Base-by-base conservation (phyloP, 30 jellyfish, hydroid and myxozoan species). In the Aurelia aurita complex sp. Pacific region DNA sequence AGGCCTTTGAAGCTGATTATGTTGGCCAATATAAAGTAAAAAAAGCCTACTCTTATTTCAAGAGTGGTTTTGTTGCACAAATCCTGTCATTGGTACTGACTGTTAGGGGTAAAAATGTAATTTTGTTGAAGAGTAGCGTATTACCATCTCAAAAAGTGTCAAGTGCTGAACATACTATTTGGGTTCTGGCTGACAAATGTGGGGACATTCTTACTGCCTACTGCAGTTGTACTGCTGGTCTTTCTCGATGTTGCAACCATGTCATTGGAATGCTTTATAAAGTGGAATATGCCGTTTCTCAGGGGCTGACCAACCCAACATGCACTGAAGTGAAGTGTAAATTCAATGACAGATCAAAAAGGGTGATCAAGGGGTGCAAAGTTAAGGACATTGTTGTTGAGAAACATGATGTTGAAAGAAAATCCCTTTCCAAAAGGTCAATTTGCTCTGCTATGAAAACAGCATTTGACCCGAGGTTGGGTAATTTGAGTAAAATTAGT, bases 61-160 rank as follows among this genome's bases (percentile, higher is more conserved):
- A 82, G 5, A 89, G 97, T 67, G 91, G 91, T 23, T 82, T 83
- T 69, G 96, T 78, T 19, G 92, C 88, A 10, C 68, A 85, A 51
- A 74, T 85, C 23, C 18, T 67, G 32, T 36, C 53, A 12, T 36
- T 6, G 34, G 74, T 72, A 59, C 80, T 57, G 8, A 67, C 53
- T 23, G 55, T 35, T n/a, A 17, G 36, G 46, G 40, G n/a, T n/a
- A 68, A 57, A 66, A n/a, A 38, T 76, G 64, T 46, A 14, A 38
- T 85, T 85, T 55, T 77, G 59, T 85, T 59, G 68, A 59, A 59
- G 68, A 59, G 68, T 9, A 59, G 68, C 7, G 68, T 59, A 59
- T 59, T 59, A 18, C 68, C 68, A 13, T 59, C 68, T 59, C 68
- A 59, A 59, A 59, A 18, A 18, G 68, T 59, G 7, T 59, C 68